Evolutionary conservation across 2,888 invertebrate species (phyloP).

Genomic region (Cancer borealis): DNA sequence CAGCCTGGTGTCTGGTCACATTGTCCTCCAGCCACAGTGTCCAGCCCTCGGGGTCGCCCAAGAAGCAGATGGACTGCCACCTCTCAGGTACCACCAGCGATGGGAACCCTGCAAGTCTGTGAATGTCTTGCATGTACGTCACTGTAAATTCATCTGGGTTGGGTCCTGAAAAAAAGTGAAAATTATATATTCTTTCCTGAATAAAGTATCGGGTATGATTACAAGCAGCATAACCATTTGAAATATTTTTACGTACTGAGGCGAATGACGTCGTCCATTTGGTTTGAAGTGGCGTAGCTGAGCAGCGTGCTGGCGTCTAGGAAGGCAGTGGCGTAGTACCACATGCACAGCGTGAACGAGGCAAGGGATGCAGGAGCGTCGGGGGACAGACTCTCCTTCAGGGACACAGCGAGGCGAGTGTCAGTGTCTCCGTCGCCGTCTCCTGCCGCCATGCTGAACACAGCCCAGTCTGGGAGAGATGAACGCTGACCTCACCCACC

Average conservation of each 20-base stretch:
- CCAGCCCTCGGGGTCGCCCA: not conserved
- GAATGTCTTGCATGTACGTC: slow-evolving; percentile 21
- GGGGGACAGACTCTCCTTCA: not conserved
- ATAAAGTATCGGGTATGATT: not conserved
- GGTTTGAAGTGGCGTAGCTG: slow-evolving; percentile 3
- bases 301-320: slow-evolving; percentile 45
- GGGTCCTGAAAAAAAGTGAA: not conserved
- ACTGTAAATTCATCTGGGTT: slow-evolving; percentile 5
- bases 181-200: not conserved
- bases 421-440: slow-evolving; percentile 30
- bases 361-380: not conserved
- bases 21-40: slow-evolving; percentile 47
- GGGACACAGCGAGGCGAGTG: slow-evolving; percentile 27
- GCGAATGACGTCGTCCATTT: not conserved
- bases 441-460: slow-evolving; percentile 22
- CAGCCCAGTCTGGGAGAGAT: slow-evolving; percentile 36
- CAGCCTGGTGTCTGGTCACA: not conserved
- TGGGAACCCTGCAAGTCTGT: not conserved
- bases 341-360: slow-evolving; percentile 50
- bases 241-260: not conserved
- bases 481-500: not conserved
- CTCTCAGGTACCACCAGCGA: slow-evolving; percentile 41
- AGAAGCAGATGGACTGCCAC: slow-evolving; percentile 52
- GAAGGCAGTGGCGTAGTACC: slow-evolving; percentile 51
- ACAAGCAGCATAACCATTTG: not conserved